Evolutionary conservation across 2,113 vertebrate genomes (phyloP).

Genomic region (Erpornis zantholeuca): DNA sequence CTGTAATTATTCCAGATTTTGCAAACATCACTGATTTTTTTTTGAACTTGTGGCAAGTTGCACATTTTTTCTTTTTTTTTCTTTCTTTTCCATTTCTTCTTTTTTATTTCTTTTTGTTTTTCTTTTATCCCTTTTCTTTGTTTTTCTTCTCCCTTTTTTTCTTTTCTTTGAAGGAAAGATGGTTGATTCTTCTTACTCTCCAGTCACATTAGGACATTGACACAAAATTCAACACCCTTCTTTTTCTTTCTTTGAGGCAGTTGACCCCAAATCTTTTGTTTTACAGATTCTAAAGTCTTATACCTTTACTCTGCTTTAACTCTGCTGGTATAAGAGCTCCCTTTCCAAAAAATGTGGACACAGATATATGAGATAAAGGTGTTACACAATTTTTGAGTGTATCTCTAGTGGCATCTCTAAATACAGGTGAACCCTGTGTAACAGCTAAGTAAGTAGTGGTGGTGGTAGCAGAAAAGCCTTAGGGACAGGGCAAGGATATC

Average conservation of each 20-base stretch:
- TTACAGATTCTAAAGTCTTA: not conserved
- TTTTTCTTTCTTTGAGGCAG: not conserved
- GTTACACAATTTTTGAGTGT: not conserved
- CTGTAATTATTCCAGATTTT: not conserved
- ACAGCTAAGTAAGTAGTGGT: not conserved
- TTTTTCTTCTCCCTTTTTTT: no score
- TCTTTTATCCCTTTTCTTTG: accelerated
- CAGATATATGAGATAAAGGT: not conserved
- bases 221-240: not conserved
- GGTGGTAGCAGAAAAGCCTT: not conserved
- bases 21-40: not conserved
- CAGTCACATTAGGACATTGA: not conserved
- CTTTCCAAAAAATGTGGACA: not conserved
- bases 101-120: not conserved
- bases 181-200: not conserved
- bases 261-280: not conserved
- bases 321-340: not conserved
- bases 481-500: not conserved
- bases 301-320: not conserved
- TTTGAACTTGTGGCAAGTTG: not conserved
- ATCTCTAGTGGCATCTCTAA: not conserved
- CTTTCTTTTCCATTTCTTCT: accelerated
- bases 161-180: not conserved
- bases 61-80: accelerated
- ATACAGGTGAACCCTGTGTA: not conserved